These are phyloP conservation scores for Caradrina clavipalpis DNA, from an alignment of 2,888 invertebrate species.

Conservation along the genomic window DNA sequence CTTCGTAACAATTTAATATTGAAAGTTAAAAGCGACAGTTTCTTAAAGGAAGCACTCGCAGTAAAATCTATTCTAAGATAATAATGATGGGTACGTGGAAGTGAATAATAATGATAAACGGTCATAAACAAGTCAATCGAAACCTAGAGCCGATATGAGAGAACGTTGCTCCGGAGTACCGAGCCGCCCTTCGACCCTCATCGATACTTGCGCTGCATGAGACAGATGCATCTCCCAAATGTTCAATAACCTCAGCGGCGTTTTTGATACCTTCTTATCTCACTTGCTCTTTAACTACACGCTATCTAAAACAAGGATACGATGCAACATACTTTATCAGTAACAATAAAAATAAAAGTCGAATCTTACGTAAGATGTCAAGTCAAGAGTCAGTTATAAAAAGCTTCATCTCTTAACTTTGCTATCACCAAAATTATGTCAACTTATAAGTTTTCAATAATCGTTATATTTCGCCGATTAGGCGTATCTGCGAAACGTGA, in stretches of 20 bases:
- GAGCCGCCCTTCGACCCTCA: constrained; percentile 80
- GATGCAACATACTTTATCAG: constrained; percentile 32
- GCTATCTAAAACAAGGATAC: constrained; percentile 44
- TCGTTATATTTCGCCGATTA: constrained; percentile 76
- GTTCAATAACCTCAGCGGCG: constrained; percentile 62
- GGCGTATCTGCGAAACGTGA: constrained; percentile 75
- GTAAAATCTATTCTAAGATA: constrained; percentile 84
- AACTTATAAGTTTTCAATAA: constrained; percentile 76
- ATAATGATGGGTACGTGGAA: constrained; percentile 74
- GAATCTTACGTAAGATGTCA: constrained; percentile 29
- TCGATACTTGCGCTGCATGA: constrained; percentile 67
- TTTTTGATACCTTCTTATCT: constrained; percentile 64
- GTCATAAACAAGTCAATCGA: constrained; percentile 85
- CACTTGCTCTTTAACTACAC: constrained; percentile 51
- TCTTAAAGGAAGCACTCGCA: constrained; percentile 74
- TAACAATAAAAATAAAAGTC: constrained; percentile 42
- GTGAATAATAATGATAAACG: constrained; percentile 80
- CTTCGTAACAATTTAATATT: constrained; percentile 28
- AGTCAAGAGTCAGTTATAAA: constrained; percentile 11
- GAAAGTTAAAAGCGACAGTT: constrained; percentile 49
- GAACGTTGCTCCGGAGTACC: constrained; percentile 81
- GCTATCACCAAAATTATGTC: constrained; percentile 53
- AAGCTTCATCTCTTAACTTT: constrained; percentile 23
- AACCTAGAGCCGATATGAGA: constrained; percentile 80
- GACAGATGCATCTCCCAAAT: constrained; percentile 71